Conservation (phyloP, 2,113 vertebrate genomes). For the Hirundichthys speculiger region DNA sequence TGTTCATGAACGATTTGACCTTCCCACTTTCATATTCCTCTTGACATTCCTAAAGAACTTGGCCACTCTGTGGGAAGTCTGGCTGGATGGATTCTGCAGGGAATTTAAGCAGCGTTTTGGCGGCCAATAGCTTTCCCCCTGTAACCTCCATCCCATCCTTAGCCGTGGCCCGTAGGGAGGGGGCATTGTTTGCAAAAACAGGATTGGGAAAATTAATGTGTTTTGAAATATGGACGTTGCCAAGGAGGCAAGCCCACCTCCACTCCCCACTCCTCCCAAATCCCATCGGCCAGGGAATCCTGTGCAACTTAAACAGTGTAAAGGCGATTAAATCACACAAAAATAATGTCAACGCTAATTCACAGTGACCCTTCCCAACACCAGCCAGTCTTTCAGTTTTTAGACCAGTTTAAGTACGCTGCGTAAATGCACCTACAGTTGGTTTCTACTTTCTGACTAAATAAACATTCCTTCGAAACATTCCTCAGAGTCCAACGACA, state of each 20-base stretch:
- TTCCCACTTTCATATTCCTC: slow-evolving; percentile 77
- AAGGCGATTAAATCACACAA: slow-evolving; percentile 74
- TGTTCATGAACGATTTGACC: slow-evolving; percentile 76
- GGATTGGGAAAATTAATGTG: slow-evolving; percentile 76
- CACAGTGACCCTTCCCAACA: slow-evolving; percentile 66
- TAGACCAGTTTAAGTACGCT: slow-evolving; percentile 45
- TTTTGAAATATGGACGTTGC: slow-evolving; percentile 77
- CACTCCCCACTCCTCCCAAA: slow-evolving; percentile 45
- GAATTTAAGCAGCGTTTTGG: slow-evolving; percentile 74
- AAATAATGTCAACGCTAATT: slow-evolving; percentile 72
- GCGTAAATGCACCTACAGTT: slow-evolving; percentile 65
- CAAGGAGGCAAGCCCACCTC: slow-evolving; percentile 52
- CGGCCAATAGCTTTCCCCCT: slow-evolving; percentile 67
- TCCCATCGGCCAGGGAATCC: slow-evolving; percentile 66
- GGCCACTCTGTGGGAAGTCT: slow-evolving; percentile 81
- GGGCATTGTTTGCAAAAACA: slow-evolving; percentile 75
- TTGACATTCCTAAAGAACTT: slow-evolving; percentile 81
- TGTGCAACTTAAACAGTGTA: slow-evolving; percentile 67
- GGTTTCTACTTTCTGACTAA: slow-evolving; percentile 47
- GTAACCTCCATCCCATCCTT: slow-evolving; percentile 72
- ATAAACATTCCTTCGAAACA: slow-evolving; percentile 68
- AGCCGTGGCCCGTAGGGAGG: slow-evolving; percentile 65
- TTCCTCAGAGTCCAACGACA: slow-evolving; percentile 55
- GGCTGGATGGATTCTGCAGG: slow-evolving; percentile 72
- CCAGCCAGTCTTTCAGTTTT: slow-evolving; percentile 41